Percentiles rank a stretch among this genome's conserved stretches.
Evolutionary conservation across 2,113 vertebrate genomes (phyloP).

Genomic region (Sturnus vulgaris): DNA sequence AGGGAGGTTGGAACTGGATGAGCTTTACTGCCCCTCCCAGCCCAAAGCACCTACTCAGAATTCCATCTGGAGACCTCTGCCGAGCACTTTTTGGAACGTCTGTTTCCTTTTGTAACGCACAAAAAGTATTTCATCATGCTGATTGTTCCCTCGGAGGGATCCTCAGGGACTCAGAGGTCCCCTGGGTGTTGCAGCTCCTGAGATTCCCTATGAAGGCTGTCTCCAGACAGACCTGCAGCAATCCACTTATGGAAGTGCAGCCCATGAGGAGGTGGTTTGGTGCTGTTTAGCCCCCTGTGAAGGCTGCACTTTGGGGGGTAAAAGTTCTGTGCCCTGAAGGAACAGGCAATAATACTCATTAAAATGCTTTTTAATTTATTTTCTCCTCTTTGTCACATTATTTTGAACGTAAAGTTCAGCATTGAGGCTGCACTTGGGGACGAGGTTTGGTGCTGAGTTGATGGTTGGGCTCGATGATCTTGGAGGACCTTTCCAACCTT

Average conservation of each 20-base stretch:
- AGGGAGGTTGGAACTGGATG: neutral
- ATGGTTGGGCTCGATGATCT: neutral
- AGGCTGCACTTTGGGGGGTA: neutral
- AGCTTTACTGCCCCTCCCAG: neutral
- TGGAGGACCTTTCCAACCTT: neutral
- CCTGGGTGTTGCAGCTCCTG: neutral
- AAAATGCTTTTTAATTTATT: neutral
- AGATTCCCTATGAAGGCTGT: rapidly evolving
- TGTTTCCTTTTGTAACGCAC: neutral
- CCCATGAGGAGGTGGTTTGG: neutral
- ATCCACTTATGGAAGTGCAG: rapidly evolving
- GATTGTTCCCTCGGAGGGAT: neutral
- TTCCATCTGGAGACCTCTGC: neutral
- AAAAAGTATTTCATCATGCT: neutral
- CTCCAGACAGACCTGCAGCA: neutral
- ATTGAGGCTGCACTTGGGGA: rapidly evolving
- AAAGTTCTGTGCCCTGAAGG: neutral
- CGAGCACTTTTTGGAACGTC: neutral
- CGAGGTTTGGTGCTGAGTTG: neutral
- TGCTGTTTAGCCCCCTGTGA: neutral
- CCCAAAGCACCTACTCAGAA: neutral
- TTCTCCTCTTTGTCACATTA: neutral
- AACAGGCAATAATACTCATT: neutral
- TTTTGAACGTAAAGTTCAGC: neutral
- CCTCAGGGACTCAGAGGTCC: neutral